Conservation (phyloP, 2,113 vertebrate genomes). For the Saguinus imperator region DNA sequence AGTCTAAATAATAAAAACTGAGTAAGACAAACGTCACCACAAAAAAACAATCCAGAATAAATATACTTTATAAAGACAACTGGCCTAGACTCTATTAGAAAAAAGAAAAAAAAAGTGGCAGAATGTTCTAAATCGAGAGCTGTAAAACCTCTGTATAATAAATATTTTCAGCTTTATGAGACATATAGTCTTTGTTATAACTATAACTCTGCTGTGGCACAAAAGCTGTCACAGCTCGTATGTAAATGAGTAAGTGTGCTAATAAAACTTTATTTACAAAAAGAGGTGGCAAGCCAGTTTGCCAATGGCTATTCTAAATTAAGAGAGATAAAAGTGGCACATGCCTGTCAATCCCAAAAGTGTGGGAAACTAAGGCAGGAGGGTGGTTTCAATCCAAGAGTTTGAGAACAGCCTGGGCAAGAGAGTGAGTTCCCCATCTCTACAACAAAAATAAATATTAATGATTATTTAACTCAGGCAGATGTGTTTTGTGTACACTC, state of each 20-base stretch:
- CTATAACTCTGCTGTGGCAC: not conserved
- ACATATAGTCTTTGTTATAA: not conserved
- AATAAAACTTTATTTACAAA: constrained; percentile 7
- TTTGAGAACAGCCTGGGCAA: too few relatives aligned
- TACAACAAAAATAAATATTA: too few relatives aligned
- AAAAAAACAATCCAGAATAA: not conserved
- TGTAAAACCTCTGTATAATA: not conserved
- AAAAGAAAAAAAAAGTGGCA: not conserved
- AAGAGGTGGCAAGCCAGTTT: not conserved
- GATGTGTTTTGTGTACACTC: too few relatives aligned
- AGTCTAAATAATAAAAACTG: not conserved
- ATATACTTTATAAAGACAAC: not conserved
- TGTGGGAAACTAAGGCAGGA: too few relatives aligned
- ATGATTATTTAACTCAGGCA: too few relatives aligned
- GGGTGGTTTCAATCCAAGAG: too few relatives aligned
- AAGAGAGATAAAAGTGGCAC: not conserved
- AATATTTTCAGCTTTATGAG: not conserved
- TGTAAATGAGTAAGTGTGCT: not conserved
- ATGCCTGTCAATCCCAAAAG: too few relatives aligned
- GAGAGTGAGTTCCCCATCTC: too few relatives aligned
- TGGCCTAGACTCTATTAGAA: not conserved
- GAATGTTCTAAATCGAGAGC: not conserved
- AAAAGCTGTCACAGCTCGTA: not conserved
- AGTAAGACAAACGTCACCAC: not conserved
- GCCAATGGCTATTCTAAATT: not conserved